phyloP scores from a whole-genome alignment of 2,113 vertebrate genomes.

The Ictidomys tridecemlineatus region DNA sequence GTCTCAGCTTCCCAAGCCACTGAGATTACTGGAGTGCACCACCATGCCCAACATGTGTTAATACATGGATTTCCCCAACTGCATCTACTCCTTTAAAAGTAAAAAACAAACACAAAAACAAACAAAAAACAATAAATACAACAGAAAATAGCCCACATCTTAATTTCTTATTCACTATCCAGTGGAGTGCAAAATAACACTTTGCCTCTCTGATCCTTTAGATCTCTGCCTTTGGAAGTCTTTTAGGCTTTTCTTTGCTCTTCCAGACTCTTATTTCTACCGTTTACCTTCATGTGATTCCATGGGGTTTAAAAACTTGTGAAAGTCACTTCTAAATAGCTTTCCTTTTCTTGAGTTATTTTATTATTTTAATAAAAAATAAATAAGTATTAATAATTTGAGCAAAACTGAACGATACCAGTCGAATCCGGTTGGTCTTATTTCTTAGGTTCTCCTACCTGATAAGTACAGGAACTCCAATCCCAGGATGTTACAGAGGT shows the following conservation, averaged over 20 bases:
- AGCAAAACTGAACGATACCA: background rate
- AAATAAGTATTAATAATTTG: background rate
- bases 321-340: background rate
- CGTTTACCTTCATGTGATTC: background rate
- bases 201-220: background rate
- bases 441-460: background rate
- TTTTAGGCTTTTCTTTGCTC: background rate
- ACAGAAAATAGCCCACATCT: background rate
- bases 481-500: background rate
- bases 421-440: background rate
- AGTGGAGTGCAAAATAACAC: background rate
- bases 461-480: background rate
- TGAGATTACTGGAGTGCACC: too few species aligned
- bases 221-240: background rate
- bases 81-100: background rate
- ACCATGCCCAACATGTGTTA: background rate
- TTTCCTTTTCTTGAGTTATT: background rate
- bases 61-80: background rate
- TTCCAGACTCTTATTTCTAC: background rate
- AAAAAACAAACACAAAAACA: too few species aligned
- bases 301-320: background rate
- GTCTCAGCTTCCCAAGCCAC: too few species aligned
- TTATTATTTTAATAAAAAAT: conserved; percentile 9
- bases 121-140: background rate
- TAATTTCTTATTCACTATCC: rapidly evolving